Conservation (phyloP, 2,113 vertebrate species). For the Forbesichthys agassizii region DNA sequence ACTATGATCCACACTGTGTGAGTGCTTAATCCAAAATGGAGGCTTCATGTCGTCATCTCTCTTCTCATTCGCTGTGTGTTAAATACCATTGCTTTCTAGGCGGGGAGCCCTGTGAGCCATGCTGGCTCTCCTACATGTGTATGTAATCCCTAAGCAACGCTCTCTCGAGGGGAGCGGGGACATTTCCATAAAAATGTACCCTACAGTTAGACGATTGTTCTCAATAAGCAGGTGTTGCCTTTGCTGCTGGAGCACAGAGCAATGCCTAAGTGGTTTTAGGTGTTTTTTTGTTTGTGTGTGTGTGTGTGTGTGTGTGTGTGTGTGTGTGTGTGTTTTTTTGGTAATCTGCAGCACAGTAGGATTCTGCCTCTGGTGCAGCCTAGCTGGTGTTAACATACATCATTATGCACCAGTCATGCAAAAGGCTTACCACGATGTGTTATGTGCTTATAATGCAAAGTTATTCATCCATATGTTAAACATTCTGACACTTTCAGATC, state of each 20-base stretch:
- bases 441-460: constrained; percentile 64
- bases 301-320: constrained; percentile 62
- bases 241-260: constrained; percentile 68
- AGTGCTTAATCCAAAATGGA: constrained; percentile 65
- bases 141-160: constrained; percentile 78
- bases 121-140: constrained; percentile 61
- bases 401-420: constrained; percentile 73
- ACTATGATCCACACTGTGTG: background rate
- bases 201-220: constrained; percentile 79
- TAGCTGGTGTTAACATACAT: constrained; percentile 66
- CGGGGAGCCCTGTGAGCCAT: constrained; percentile 67
- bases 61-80: constrained; percentile 55
- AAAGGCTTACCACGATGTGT: constrained; percentile 62
- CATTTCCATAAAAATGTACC: constrained; percentile 82
- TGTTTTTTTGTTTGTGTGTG: constrained; percentile 29
- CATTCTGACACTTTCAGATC: constrained; percentile 27
- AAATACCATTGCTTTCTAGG: constrained; percentile 67
- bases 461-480: constrained; percentile 64
- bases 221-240: constrained; percentile 79
- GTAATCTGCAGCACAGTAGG: constrained; percentile 71
- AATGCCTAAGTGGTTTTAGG: constrained; percentile 73
- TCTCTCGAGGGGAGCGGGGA: constrained; percentile 75
- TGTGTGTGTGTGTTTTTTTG: constrained; percentile 64
- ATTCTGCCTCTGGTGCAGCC: constrained; percentile 71
- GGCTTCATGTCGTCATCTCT: constrained; percentile 52